phyloP scores from a whole-genome alignment of 1,140 invertebrate species.

The Helicoverpa armigera region DNA sequence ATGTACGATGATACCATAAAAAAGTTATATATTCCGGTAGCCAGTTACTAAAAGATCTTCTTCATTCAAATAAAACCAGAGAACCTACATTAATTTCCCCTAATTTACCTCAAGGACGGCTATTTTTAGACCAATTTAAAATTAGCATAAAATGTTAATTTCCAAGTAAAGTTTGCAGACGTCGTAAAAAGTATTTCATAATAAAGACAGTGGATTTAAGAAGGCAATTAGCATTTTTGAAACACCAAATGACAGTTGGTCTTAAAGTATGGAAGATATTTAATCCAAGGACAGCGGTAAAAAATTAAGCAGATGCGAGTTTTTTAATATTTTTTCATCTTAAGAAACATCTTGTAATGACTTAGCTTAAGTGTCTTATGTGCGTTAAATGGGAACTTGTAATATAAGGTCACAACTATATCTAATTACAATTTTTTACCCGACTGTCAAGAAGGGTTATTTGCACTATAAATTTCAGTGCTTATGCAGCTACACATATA shows the following conservation, averaged over 20 bases:
- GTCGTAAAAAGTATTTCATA: neutral
- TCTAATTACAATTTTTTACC: too few relatives aligned
- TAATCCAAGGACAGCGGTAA: neutral
- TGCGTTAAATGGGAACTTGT: too few relatives aligned
- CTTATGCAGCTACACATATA: too few relatives aligned
- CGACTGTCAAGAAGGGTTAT: too few relatives aligned
- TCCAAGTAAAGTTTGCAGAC: neutral
- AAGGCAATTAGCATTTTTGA: constrained; percentile 25
- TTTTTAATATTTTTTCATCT: neutral
- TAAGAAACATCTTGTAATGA: too few relatives aligned
- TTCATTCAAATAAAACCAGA: too few relatives aligned
- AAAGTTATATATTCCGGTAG: too few relatives aligned
- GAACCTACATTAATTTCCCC: neutral
- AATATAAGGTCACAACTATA: too few relatives aligned
- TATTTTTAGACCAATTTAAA: neutral
- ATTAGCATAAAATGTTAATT: constrained; percentile 9
- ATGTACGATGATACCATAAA: too few relatives aligned
- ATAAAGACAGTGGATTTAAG: constrained; percentile 2
- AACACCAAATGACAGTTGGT: constrained; percentile 22
- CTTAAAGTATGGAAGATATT: neutral
- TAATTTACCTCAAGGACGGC: neutral
- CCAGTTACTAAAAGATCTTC: too few relatives aligned
- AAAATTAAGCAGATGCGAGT: constrained; percentile 11
- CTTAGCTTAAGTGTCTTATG: too few relatives aligned
- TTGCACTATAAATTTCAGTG: too few relatives aligned